These are phyloP conservation scores for Ceryle rudis DNA, from an alignment of 2,797 vertebrate species.

Conservation along the genomic window DNA sequence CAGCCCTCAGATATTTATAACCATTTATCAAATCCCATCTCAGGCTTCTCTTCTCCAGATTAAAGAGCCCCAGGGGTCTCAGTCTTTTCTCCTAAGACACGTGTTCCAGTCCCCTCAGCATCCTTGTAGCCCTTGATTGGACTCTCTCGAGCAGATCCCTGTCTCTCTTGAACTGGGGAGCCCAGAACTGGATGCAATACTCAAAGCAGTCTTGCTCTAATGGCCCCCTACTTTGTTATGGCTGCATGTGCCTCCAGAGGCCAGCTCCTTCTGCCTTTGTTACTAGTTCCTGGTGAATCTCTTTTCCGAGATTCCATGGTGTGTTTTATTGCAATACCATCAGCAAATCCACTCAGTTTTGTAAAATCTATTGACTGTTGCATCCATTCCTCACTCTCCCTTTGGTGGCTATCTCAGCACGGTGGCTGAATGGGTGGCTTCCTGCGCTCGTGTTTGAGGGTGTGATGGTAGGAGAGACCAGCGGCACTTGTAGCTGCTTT, in stretches of 20 bases:
- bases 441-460: not conserved
- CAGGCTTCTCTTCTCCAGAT: too few relatives aligned
- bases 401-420: rapidly evolving
- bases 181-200: too few relatives aligned
- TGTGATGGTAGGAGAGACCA: not conserved
- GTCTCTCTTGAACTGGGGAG: too few relatives aligned
- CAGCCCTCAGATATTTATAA: too few relatives aligned
- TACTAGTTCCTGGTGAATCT: not conserved
- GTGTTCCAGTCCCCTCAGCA: too few relatives aligned
- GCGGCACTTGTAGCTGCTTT: not conserved
- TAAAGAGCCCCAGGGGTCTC: too few relatives aligned
- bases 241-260: not conserved
- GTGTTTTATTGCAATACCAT: not conserved
- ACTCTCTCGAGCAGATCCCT: too few relatives aligned
- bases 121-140: too few relatives aligned
- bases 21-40: too few relatives aligned
- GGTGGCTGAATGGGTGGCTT: not conserved
- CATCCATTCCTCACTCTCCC: not conserved
- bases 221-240: not conserved
- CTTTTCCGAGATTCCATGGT: not conserved
- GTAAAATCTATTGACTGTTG: not conserved
- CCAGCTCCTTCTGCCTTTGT: not conserved
- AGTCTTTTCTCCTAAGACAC: too few relatives aligned
- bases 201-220: not conserved
- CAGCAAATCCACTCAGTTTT: not conserved